These are phyloP conservation scores for Fregata magnificens DNA, from an alignment of 2,113 vertebrate species.

Conservation along the genomic window DNA sequence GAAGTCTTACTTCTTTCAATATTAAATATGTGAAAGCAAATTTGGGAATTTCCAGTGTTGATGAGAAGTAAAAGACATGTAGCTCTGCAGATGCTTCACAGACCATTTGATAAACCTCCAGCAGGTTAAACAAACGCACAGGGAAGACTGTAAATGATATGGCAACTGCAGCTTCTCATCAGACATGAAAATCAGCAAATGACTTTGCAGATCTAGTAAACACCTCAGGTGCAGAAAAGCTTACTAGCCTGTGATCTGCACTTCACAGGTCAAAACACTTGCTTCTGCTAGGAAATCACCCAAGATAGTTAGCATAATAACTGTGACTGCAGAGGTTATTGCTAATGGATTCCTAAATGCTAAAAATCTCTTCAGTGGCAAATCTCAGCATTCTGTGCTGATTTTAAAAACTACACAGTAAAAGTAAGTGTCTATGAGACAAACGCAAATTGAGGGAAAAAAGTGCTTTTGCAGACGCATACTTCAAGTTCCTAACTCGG, in stretches of 20 bases:
- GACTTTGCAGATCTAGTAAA: constrained; percentile 48
- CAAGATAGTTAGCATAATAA: not conserved
- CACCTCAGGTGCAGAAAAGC: constrained; percentile 19
- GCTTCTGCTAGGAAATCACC: constrained; percentile 11
- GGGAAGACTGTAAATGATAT: not conserved
- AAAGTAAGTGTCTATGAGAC: not conserved
- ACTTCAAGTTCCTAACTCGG: not conserved
- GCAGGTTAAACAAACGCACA: constrained; percentile 45
- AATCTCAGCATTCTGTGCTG: not conserved
- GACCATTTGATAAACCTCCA: constrained; percentile 24
- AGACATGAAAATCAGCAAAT: constrained; percentile 31
- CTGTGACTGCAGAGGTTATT: constrained; percentile 1
- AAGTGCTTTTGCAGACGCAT: not conserved
- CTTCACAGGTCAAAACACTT: constrained; percentile 25
- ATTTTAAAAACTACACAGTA: not conserved
- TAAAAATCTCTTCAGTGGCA: not conserved
- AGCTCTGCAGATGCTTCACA: constrained; percentile 14
- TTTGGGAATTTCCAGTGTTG: not conserved
- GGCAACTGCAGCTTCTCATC: constrained; percentile 31
- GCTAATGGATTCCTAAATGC: constrained; percentile 27
- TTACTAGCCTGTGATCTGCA: not conserved
- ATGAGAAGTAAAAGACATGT: not conserved
- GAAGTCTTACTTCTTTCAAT: not conserved
- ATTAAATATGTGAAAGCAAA: not conserved
- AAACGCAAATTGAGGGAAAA: not conserved